Percentiles rank a stretch among this genome's conserved stretches.
Evolutionary conservation across 1,140 invertebrate species (phyloP).

Genomic region (Bicyclus anynana): DNA sequence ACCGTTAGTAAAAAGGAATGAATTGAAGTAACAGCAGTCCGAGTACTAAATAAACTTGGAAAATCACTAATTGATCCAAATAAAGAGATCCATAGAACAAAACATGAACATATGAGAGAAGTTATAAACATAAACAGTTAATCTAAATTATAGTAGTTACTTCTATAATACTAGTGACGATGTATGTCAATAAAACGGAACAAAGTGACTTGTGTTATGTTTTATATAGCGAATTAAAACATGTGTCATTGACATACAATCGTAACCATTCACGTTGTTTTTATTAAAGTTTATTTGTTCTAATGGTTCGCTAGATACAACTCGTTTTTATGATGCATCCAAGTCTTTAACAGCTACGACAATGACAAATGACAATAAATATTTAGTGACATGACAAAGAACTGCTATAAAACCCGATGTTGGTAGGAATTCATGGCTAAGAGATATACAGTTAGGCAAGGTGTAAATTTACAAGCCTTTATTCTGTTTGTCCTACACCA

Average conservation of each 20-base stretch:
- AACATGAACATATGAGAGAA: too few species aligned
- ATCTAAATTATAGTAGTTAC: too few species aligned
- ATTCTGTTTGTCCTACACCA: background rate
- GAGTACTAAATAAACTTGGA: too few species aligned
- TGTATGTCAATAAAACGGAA: too few species aligned
- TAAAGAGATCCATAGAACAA: too few species aligned
- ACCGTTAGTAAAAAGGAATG: too few species aligned
- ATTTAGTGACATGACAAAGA: too few species aligned
- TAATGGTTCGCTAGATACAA: background rate
- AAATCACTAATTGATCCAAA: too few species aligned
- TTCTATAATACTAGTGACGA: too few species aligned
- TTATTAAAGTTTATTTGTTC: background rate
- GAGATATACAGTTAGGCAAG: background rate
- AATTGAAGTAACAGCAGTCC: too few species aligned
- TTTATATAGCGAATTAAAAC: background rate
- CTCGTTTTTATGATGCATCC: background rate
- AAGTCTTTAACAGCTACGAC: background rate
- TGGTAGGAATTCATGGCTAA: background rate
- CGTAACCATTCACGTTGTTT: background rate
- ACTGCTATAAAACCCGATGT: background rate
- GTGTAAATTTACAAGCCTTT: background rate
- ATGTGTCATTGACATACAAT: background rate
- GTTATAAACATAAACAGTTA: too few species aligned
- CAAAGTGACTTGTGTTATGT: background rate
- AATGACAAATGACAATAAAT: background rate